phyloP scores from a whole-genome alignment of 2,888 invertebrate species.

The Aleiodes testaceus region DNA sequence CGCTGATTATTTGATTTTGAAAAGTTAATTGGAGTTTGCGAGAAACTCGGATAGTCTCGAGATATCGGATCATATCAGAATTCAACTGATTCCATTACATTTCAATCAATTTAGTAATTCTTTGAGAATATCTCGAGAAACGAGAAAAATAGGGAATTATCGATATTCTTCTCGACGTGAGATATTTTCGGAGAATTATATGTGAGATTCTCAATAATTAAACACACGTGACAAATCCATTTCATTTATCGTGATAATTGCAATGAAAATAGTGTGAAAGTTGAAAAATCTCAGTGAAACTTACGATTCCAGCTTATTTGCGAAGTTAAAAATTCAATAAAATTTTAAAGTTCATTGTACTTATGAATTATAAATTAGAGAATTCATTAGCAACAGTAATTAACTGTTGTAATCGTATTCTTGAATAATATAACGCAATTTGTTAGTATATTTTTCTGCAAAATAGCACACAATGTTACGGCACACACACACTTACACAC shows the following conservation, averaged over 20 bases:
- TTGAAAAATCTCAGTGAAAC: neutral
- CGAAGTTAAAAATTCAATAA: neutral
- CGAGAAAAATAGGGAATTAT: too few relatives aligned
- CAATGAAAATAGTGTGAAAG: neutral
- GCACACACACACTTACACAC: constrained; percentile 55
- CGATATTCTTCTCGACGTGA: too few relatives aligned
- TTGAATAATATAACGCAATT: constrained; percentile 47
- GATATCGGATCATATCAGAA: neutral
- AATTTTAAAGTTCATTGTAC: neutral
- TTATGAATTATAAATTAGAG: constrained; percentile 2
- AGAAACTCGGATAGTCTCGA: constrained; percentile 9
- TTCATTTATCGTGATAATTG: neutral
- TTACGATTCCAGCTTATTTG: neutral
- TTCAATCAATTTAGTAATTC: too few relatives aligned
- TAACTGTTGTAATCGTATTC: constrained; percentile 24
- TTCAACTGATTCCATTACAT: neutral
- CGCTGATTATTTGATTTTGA: constrained; percentile 4
- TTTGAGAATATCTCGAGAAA: too few relatives aligned
- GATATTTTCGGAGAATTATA: too few relatives aligned
- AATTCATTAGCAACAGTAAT: constrained; percentile 13
- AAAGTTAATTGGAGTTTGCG: neutral
- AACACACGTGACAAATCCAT: neutral
- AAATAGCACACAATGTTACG: constrained; percentile 56
- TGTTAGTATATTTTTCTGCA: constrained; percentile 44
- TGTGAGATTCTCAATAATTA: too few relatives aligned